Percentiles rank a stretch among this genome's conserved stretches.
phyloP scores from a whole-genome alignment of 2,797 vertebrate species.

The Rachycentron canadum region DNA sequence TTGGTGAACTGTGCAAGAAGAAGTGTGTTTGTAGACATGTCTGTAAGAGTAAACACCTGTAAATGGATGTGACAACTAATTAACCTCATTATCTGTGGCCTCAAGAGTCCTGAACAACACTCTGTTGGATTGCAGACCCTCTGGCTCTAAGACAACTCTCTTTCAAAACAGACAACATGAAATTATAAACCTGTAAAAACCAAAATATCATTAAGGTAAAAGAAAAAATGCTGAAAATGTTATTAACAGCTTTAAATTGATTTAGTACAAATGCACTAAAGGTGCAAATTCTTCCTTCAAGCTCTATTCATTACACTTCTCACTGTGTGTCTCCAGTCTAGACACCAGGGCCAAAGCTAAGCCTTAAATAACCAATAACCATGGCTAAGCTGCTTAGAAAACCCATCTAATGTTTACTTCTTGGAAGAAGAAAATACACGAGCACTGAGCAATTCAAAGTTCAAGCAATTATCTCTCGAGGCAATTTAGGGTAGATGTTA shows the following conservation, averaged over 20 bases:
- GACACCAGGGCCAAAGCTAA: slow-evolving; percentile 47
- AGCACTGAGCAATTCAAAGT: not conserved
- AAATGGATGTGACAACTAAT: slow-evolving; percentile 40
- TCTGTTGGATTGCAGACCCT: not conserved
- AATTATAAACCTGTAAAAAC: not conserved
- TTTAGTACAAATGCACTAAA: not conserved
- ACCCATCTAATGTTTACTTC: slow-evolving; percentile 37
- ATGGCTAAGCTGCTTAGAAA: slow-evolving; percentile 59
- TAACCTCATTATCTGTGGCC: slow-evolving; percentile 37
- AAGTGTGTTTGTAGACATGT: not conserved
- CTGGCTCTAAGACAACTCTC: not conserved
- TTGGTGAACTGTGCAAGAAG: slow-evolving; percentile 3
- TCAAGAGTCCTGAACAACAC: not conserved
- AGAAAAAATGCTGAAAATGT: not conserved
- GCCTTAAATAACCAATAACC: slow-evolving; percentile 64
- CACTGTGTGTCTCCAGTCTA: slow-evolving; percentile 30
- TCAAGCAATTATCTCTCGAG: not conserved
- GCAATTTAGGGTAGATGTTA: not conserved
- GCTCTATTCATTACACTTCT: not conserved
- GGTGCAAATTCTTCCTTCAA: not conserved
- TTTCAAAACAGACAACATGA: not conserved
- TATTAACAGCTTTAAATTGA: not conserved
- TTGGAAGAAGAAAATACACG: slow-evolving; percentile 13
- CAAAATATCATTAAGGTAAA: not conserved
- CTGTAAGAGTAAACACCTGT: slow-evolving; percentile 35